Base-by-base conservation (phyloP, 2,113 vertebrate species). In the Lycaon pictus region DNA sequence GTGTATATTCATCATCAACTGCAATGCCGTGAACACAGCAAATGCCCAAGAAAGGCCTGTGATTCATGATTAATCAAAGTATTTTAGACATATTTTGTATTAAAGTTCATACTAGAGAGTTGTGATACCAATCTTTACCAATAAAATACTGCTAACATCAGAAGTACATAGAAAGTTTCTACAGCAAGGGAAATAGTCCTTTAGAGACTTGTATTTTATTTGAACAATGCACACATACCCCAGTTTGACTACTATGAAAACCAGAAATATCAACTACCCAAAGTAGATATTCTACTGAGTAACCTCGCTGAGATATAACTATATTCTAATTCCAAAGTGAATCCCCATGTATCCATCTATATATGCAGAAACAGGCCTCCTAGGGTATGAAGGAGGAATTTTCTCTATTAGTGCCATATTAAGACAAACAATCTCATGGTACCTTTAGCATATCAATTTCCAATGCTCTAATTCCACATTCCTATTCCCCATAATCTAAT, bases 31-130 rank as follows among this genome's bases (percentile, higher is more conserved):
- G 22, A 92, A 77, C 3, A 80, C 11, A 27, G 58, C 51, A 89
- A 94, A 94, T 5, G 67, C 11, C 25, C 15, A 32, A 77, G 32
- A 56, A 95, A 79, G 2, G 4, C 29, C 84, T 82, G 37, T 56
- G 37, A 43, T 55, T 89, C 2, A 27, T 80, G 51, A 81, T 77
- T 85, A 58, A 63, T 95, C 29, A 81, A 74, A 76, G n/a, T 37
- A n/a, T 51, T 83, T 96, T 48, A 93, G 82, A 71, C 19, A 77
- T 62, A 74, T 53, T 90, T 96, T 96, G 72, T 72, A 79, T 60
- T 89, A 58, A 96, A 86, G 22, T n/a, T 81, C 48, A 62, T 69
- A 84, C 29, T 27, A 82, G 32, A 55, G 7, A 65, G 9, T 53
- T 86, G 27, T 58, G 37, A 27, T 55, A 65, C 71, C 51, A 27